Evolutionary conservation across 2,113 vertebrate species (phyloP).

Genomic region (Nothoprocta perdicaria): DNA sequence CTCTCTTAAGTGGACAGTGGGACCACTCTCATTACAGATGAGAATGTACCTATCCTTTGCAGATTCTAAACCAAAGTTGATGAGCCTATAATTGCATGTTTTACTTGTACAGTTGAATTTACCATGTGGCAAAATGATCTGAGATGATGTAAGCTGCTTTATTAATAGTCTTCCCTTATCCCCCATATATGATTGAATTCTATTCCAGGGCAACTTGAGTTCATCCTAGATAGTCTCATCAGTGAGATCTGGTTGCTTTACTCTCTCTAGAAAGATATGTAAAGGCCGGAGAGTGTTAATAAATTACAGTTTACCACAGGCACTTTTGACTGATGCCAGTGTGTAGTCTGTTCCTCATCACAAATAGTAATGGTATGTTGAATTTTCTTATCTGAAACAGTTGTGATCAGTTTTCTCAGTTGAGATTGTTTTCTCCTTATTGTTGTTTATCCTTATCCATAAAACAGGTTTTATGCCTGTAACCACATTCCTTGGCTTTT

Average conservation of each 20-base stretch:
- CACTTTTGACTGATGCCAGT: background rate
- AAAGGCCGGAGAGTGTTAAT: background rate
- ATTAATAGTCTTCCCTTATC: background rate
- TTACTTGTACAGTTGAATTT: background rate
- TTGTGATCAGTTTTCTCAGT: background rate
- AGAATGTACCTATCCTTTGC: background rate
- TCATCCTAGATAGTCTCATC: slow-evolving; percentile 34
- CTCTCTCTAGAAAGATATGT: background rate
- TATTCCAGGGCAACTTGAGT: background rate
- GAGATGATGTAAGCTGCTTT: slow-evolving; percentile 17
- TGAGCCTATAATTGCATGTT: background rate
- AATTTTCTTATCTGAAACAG: background rate
- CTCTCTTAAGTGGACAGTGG: background rate
- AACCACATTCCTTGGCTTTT: background rate
- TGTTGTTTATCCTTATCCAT: background rate
- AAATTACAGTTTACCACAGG: background rate
- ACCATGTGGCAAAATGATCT: background rate
- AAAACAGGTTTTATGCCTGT: background rate
- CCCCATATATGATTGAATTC: background rate
- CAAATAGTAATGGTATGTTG: background rate
- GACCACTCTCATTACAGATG: background rate
- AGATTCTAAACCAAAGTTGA: background rate
- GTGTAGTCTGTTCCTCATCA: background rate
- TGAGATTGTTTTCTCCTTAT: background rate
- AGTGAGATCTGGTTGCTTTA: background rate